Conservation (phyloP, 2,113 vertebrate genomes). For the Chaetops frenatus region DNA sequence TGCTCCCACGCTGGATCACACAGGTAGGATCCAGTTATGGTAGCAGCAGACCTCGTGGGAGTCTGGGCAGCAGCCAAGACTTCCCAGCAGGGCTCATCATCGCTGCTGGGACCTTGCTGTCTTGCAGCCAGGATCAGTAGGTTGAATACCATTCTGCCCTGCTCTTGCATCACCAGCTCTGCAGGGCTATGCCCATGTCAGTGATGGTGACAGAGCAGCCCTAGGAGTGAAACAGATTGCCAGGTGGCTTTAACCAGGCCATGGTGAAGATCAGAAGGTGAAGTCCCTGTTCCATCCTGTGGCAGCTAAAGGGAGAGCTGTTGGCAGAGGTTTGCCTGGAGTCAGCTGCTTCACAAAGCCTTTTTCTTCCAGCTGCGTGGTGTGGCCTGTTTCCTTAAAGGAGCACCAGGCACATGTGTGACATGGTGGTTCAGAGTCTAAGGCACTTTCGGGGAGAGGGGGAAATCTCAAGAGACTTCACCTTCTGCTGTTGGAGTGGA, state of each 20-base stretch:
- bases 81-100: background rate
- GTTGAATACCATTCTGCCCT: background rate
- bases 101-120: background rate
- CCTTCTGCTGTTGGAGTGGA: background rate
- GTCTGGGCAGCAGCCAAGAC: background rate
- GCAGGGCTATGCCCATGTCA: background rate
- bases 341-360: fast-evolving
- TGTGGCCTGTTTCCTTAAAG: background rate
- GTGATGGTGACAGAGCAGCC: background rate
- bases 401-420: background rate
- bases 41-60: background rate
- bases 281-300: background rate
- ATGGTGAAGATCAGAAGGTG: background rate
- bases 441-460: background rate
- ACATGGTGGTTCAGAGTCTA: background rate
- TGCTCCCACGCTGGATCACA: background rate
- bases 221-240: background rate
- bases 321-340: background rate
- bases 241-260: background rate
- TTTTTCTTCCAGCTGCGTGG: background rate
- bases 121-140: background rate
- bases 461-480: background rate
- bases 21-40: background rate
- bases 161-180: background rate
- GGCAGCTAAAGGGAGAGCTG: background rate